Percentiles rank a stretch among this genome's conserved stretches.
phyloP scores from a whole-genome alignment of 2,797 vertebrate species.

The Paratrypauchen microcephalus region DNA sequence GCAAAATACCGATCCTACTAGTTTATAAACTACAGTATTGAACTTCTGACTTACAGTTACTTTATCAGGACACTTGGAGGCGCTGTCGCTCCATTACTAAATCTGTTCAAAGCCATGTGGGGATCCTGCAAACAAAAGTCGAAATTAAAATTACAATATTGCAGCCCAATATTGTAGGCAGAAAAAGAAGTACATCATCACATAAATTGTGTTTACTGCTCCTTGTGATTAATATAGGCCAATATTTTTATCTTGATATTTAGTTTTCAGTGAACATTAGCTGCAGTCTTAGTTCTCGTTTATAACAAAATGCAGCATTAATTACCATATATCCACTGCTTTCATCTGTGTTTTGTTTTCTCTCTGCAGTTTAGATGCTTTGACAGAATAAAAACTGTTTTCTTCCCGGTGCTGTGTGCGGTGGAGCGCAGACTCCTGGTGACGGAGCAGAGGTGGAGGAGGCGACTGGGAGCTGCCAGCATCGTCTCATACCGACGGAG shows the following conservation, averaged over 20 bases:
- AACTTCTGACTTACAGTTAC: background rate
- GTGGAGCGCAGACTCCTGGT: constrained; percentile 36
- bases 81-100: constrained; percentile 4
- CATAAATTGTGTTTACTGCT: background rate
- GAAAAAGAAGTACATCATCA: background rate
- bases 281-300: background rate
- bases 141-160: background rate
- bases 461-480: constrained; percentile 57
- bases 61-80: background rate
- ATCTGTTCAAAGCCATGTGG: too few species aligned
- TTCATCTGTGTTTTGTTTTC: background rate
- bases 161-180: background rate
- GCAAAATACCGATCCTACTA: background rate
- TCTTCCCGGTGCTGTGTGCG: background rate
- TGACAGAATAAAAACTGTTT: background rate
- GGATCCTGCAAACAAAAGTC: background rate
- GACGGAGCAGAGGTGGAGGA: constrained; percentile 58
- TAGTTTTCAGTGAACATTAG: background rate
- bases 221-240: background rate
- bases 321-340: background rate
- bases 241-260: background rate
- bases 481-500: constrained; percentile 56
- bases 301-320: background rate
- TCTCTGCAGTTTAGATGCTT: background rate
- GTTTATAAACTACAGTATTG: background rate